Base-by-base conservation (phyloP, 1,140 invertebrate species). In the Thrips palmi region DNA sequence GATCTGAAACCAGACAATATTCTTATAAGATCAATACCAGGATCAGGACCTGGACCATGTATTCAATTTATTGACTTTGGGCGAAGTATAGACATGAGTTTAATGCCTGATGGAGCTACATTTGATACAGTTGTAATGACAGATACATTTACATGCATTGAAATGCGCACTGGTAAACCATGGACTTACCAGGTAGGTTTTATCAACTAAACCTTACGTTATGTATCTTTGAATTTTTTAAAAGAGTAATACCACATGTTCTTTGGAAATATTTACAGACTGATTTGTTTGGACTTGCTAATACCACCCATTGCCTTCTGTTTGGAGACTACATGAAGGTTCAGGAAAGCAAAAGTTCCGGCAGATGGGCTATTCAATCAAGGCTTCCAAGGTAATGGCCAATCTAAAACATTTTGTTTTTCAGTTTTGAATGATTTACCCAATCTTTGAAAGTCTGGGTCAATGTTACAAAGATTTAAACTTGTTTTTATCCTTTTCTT, bases 1-100 rank as follows among this genome's bases (percentile, higher is more conserved):
- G 92, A 97, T 55, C 84, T 97, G 27, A 97, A 97, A 59, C 89
- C 92, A 1, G 92, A 97, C 54, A 97, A 97, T 60, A 5, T 11
- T 29, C 4, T 17, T 19, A 10, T 30, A 40, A 42, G 10, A 18
- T 24, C n/a, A 37, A 25, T n/a, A 1, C 24, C 37, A 39, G 14
- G 4, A 34, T 40, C 12, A 20, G 19, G 17, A 22, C 17, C 49
- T 74, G 71, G 67, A 45, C 67, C 71, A 34, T 71, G 68, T 12
- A 58, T 88, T 42, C 75, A 83, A 49, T 56, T 91, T 30, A 88
- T 87, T 50, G 85, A 89, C 56, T 83, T 85, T 60, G 84, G 84
- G 29, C 74, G 79, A 50, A 74, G 77, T 43, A 88, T 89, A 57
- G 88, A 93, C 55, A 85, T 93, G 77, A 72, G 64, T 27, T 54